Evolutionary conservation across 2,797 vertebrate genomes (phyloP), one percentile per base, ranked within the genome.

Genomic region (Hoplostethus atlanticus): DNA sequence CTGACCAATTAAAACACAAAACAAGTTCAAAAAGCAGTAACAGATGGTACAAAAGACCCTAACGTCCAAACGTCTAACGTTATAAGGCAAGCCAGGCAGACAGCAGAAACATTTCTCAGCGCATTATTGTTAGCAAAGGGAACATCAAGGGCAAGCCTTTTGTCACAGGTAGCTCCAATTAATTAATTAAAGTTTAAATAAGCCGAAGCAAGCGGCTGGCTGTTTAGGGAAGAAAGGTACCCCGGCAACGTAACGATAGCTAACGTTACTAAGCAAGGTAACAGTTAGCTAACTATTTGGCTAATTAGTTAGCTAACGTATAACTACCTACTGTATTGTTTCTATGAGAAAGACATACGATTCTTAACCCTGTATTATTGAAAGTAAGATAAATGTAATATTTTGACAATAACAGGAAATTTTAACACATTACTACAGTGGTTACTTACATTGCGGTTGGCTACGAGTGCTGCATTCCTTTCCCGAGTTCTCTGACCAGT

Each of bases 391-490:
- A 3, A 1, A 30, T 5, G 21, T 42, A 42, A 42, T 42, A 42
- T 55, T 55, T 57, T 34, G 31, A 38, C 9, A n/a, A 5, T 8
- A 38, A 38, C 15, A 36, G 54, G 12, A 57, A 9, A 57, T 17
- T 4, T 38, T 40, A 40, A 3, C 12, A 30, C 28, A 53, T 4
- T 4, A 12, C 0, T 4, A 2, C 11, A 28, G 16, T 2, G 1
- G 60, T 25, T 77, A 93, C 91, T 92, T 78, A 93, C 91, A 52
- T 59, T 84, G 11, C 4, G 12, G 31, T 21, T 51, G 69, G 47
- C 66, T 84, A 84, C 34, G 17, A 79, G 36, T 21, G 62, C 72
- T 30, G 87, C 87, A 87, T 91, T 92, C 87, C 86, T 79, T 71
- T 72, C 55, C n/a, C 16, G 6, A 82, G 36, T 25, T 28, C 28